These are phyloP conservation scores for Miichthys miiuy DNA, from an alignment of 2,797 vertebrate genomes.

Conservation along the genomic window DNA sequence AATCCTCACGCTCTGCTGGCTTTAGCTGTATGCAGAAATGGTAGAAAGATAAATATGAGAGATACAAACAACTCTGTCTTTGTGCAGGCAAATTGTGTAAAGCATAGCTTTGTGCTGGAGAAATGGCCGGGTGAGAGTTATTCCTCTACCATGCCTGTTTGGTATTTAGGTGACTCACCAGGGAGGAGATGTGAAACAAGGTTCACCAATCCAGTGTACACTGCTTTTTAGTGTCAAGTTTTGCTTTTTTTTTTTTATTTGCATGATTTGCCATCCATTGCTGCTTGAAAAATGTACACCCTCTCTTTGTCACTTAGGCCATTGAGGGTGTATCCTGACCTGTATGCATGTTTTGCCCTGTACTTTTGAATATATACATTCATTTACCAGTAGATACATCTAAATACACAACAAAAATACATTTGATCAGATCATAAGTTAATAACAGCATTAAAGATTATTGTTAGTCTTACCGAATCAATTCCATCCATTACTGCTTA, in stretches of 20 bases:
- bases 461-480: background rate
- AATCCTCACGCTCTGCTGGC: conserved; percentile 96
- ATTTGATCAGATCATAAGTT: background rate
- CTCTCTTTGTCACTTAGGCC: background rate
- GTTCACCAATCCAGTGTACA: background rate
- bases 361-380: conserved; percentile 5
- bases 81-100: conserved; percentile 20
- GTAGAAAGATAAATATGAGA: conserved; percentile 31
- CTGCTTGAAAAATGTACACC: background rate
- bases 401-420: background rate
- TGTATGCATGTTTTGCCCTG: background rate
- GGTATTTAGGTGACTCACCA: conserved; percentile 2
- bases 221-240: background rate
- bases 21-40: conserved; percentile 87
- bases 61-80: conserved; percentile 46
- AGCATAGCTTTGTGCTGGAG: conserved; percentile 29
- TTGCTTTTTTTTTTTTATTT: background rate
- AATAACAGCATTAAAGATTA: background rate
- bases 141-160: conserved; percentile 23
- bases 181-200: conserved; percentile 1
- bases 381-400: background rate
- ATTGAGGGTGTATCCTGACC: background rate
- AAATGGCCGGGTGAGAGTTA: background rate
- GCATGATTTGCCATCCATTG: background rate
- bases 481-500: background rate